Conservation (phyloP, 2,888 invertebrate genomes). For the Eupsilia transversa region DNA sequence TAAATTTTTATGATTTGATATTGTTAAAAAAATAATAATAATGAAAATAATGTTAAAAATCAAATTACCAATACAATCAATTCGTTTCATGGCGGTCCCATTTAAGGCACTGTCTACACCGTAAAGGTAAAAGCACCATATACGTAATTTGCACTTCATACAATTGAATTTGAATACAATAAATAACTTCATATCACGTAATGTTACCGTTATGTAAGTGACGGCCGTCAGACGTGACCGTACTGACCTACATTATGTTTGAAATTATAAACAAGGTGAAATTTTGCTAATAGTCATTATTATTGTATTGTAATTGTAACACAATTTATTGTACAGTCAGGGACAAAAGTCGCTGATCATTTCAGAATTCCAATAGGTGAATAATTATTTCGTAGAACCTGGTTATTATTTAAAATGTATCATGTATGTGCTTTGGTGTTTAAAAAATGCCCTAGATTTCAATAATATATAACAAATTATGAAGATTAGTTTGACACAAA, state of each 20-base stretch:
- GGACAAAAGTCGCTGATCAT: background rate
- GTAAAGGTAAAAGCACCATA: constrained; percentile 1
- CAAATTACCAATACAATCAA: background rate
- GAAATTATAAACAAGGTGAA: constrained; percentile 21
- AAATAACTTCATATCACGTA: constrained; percentile 50
- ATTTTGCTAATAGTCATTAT: background rate
- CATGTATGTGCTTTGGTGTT: background rate
- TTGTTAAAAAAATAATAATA: too few species aligned
- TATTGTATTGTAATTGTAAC: background rate
- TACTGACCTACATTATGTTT: constrained; percentile 27
- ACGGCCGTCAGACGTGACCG: constrained; percentile 23
- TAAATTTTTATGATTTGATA: too few species aligned
- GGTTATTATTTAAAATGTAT: background rate
- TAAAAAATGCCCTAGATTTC: background rate
- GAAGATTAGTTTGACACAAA: background rate
- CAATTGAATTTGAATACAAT: constrained; percentile 57
- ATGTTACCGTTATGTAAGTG: constrained; percentile 48
- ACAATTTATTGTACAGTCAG: background rate
- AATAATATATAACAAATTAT: background rate
- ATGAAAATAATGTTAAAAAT: background rate
- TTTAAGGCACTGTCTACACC: background rate
- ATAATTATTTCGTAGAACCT: background rate
- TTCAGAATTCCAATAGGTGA: background rate
- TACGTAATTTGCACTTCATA: background rate
- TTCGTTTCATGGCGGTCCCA: background rate